Conservation (phyloP, 2,888 invertebrate genomes). For the Pseudanteris insignis region DNA sequence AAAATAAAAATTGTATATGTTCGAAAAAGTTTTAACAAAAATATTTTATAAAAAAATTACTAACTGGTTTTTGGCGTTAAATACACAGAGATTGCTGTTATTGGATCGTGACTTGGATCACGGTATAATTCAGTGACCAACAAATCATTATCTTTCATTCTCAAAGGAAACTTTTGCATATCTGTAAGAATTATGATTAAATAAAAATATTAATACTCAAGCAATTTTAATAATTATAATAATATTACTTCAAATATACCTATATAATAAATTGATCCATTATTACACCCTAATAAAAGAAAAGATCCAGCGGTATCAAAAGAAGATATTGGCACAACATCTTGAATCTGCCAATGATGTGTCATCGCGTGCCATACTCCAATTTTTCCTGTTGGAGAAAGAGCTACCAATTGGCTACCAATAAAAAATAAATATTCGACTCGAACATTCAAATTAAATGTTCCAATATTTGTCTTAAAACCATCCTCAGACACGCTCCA, state of each 20-base stretch:
- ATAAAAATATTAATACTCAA: constrained; percentile 1
- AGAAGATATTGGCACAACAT: constrained; percentile 93
- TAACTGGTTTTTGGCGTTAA: constrained; percentile 98
- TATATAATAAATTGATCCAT: constrained; percentile 96
- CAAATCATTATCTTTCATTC: constrained; percentile 99
- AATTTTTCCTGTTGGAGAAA: constrained; percentile 91
- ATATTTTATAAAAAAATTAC: constrained; percentile 58
- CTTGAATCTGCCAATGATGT: constrained; percentile 98
- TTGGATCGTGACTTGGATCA: constrained; percentile 94
- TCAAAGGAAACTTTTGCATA: constrained; percentile 98
- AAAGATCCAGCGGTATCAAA: constrained; percentile 98
- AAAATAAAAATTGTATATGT: background rate
- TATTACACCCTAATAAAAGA: constrained; percentile 91
- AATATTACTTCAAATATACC: constrained; percentile 73
- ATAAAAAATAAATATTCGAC: constrained; percentile 98
- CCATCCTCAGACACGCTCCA: constrained; percentile 86
- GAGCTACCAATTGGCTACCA: constrained; percentile 95
- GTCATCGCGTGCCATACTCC: constrained; percentile 99
- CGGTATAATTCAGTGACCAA: constrained; percentile 95
- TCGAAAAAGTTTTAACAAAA: background rate
- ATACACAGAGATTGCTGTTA: constrained; percentile 98
- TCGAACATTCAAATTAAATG: constrained; percentile 89
- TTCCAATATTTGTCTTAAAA: constrained; percentile 78
- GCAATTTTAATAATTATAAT: constrained; percentile 5
- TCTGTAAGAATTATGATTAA: constrained; percentile 74